Evolutionary conservation across 1,140 invertebrate genomes (phyloP), one percentile per base, ranked within the genome.

Genomic region (Aphidius ervi): DNA sequence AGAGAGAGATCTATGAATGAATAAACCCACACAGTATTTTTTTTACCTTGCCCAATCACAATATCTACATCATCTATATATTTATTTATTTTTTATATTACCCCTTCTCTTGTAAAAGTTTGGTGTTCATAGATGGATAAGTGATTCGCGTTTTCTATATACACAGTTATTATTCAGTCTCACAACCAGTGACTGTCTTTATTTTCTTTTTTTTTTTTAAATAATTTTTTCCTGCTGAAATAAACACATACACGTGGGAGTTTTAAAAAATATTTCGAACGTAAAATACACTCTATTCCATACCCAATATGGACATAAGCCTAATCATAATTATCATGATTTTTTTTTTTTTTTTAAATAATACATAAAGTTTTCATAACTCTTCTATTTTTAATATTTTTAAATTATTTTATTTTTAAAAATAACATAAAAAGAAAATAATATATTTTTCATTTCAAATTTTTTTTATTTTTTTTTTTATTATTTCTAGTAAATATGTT

Each of bases 1-100:
- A 46, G 10, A n/a, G 16, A 16, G 56, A 56, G 20, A 48, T 56
- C 42, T 61, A 60, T 64, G 64, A 71, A 70, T 68, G 69, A 58
- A 53, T 61, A 63, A 62, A 47, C 69, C 68, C 64, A 71, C 68
- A 53, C 59, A 31, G 23, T 31, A 40, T 47, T 16, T 31, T 46
- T 40, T 40, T 43, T 23, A 47, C 55, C 57, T 53, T 56, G 55
- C 42, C 55, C 55, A 62, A 62, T 62, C 48, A 56, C 31, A 42
- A 52, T 43, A 42, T 31, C 16, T 16, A 16, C 16, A 16, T 16
- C 16, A 16, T 16, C 16, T 16, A 16, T 16, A 16, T 16, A 16
- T 16, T 16, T 20, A 55, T 56, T 45, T 37, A 54, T 54, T n/a
- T 39, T 10, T n/a, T 47, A 6, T 54, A 10, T 40, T 54, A 16